Base-by-base conservation (phyloP, 2,888 invertebrate genomes). In the Acanthosepion lycidas region DNA sequence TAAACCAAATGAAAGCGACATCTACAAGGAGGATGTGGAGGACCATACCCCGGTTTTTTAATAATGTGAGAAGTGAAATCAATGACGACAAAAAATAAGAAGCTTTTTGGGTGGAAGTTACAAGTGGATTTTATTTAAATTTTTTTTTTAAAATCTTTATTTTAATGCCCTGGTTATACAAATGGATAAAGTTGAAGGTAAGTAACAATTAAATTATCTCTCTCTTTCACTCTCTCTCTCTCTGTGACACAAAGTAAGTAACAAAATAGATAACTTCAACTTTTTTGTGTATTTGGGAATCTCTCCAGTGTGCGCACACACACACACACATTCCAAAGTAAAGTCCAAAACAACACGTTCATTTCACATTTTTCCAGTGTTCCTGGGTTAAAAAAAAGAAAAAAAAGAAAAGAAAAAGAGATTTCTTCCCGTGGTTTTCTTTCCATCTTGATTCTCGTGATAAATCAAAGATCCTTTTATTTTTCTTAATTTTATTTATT, bases 171-270 rank as follows among this genome's bases (percentile, higher is more conserved):
- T 78, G 78, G 0, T n/a, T 78, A 78, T 78, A n/a, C 78, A 78
- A 78, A 78, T 78, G 78, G 78, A 78, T 78, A 78, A 78, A 78
- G n/a, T 78, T 78, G 78, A 78, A 78, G 78, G 78, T 78, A n/a
- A 78, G 78, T 78, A 42, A 42, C 42, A 42, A 42, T 78, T n/a
- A 28, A 33, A 33, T 78, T 78, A 78, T 78, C n/a, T n/a, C n/a
- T n/a, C n/a, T n/a, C n/a, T n/a, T n/a, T n/a, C n/a, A n/a, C n/a
- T n/a, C 1, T 28, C 5, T 55, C 5, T 20, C 20, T 64, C 12
- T 64, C 6, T 26, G 28, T 64, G 78, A 78, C 8, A 78, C n/a
- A 28, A n/a, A 78, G n/a, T n/a, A n/a, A n/a, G 78, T n/a, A n/a
- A 78, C 9, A 8, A 78, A 78, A 15, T n/a, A 6, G 1, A 6